Conservation (phyloP, 2,113 vertebrate genomes). For the Sialia sialis region DNA sequence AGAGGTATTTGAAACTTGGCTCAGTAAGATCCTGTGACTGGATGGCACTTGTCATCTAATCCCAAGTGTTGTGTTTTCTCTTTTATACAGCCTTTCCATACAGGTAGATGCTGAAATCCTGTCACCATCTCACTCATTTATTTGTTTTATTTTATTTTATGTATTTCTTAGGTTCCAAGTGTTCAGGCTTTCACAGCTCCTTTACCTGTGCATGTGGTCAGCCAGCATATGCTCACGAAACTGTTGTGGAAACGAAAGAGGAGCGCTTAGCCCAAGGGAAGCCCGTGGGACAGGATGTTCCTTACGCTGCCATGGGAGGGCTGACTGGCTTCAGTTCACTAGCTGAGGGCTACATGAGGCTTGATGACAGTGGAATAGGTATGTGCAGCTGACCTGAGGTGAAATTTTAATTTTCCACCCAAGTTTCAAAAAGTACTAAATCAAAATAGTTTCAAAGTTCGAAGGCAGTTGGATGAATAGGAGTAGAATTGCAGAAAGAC, state of each 20-base stretch:
- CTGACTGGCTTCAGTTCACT: slow-evolving; percentile 89
- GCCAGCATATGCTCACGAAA: slow-evolving; percentile 80
- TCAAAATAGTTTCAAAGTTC: not conserved
- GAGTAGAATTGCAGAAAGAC: not conserved
- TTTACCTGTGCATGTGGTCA: slow-evolving; percentile 87
- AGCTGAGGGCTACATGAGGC: slow-evolving; percentile 82
- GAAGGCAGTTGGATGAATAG: not conserved
- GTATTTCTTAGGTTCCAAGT: slow-evolving; percentile 77
- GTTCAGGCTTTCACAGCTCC: slow-evolving; percentile 83
- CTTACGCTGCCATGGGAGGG: slow-evolving; percentile 88
- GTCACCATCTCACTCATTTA: not conserved
- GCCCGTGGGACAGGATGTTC: slow-evolving; percentile 81
- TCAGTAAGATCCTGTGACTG: not conserved
- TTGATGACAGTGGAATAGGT: slow-evolving; percentile 80
- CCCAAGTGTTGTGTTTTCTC: not conserved
- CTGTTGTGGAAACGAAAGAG: slow-evolving; percentile 83
- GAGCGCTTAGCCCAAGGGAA: slow-evolving; percentile 80
- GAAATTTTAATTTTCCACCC: not conserved
- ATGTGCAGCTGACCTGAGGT: not conserved
- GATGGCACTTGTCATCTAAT: not conserved
- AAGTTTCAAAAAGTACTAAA: not conserved
- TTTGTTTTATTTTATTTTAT: not conserved
- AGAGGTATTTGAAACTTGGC: not conserved
- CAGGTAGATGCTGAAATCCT: not conserved
- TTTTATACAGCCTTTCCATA: not conserved